Conservation (phyloP, 2,888 invertebrate genomes). For the Leuctra nigra region DNA sequence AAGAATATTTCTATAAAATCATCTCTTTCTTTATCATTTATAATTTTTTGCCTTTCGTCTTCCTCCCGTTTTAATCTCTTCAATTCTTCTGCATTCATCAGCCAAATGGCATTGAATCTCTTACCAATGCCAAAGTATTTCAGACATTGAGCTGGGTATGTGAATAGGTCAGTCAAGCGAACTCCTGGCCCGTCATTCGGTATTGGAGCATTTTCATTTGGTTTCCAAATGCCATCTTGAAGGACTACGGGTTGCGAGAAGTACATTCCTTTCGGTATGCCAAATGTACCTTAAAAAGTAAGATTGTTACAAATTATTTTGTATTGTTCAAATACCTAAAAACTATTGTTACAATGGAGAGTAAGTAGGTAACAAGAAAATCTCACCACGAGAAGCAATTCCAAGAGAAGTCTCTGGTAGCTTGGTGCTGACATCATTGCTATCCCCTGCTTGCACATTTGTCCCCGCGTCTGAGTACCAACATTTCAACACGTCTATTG, state of each 20-base stretch:
- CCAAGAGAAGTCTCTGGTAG: slow-evolving; percentile 46
- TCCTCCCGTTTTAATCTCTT: too few relatives aligned
- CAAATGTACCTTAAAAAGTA: slow-evolving; percentile 45
- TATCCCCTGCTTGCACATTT: slow-evolving; percentile 11
- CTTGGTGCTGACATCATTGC: slow-evolving; percentile 35
- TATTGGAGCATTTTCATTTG: too few relatives aligned
- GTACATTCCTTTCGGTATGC: slow-evolving; percentile 45
- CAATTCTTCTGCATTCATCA: too few relatives aligned
- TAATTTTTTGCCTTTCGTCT: too few relatives aligned
- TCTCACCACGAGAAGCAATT: slow-evolving; percentile 47
- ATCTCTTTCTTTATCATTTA: too few relatives aligned
- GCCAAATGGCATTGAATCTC: too few relatives aligned
- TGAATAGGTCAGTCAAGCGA: too few relatives aligned
- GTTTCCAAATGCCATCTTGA: slow-evolving; percentile 43
- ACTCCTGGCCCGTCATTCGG: too few relatives aligned
- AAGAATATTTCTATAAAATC: too few relatives aligned
- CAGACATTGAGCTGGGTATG: too few relatives aligned
- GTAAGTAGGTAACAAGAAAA: slow-evolving; percentile 1
- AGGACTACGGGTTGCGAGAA: slow-evolving; percentile 52
- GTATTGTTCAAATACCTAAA: not conserved
- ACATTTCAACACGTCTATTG: slow-evolving; percentile 44
- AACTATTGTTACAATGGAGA: not conserved
- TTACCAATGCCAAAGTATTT: too few relatives aligned
- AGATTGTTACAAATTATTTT: not conserved
- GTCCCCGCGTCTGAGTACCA: slow-evolving; percentile 42